Evolutionary conservation across 1,140 invertebrate genomes (phyloP).

Genomic region (Saccostrea glomerata): DNA sequence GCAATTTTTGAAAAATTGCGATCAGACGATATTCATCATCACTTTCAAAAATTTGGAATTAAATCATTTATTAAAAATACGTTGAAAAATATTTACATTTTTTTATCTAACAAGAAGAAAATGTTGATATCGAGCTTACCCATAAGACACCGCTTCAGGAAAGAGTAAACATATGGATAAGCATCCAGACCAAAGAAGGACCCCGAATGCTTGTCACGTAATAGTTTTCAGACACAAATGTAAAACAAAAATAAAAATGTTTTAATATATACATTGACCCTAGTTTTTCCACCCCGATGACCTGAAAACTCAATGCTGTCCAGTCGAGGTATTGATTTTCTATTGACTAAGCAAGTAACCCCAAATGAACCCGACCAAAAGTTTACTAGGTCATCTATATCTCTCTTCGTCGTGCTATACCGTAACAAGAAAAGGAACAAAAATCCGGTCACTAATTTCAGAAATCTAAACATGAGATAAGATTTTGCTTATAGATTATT

Average conservation of each 20-base stretch:
- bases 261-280: constrained; percentile 27
- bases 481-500: neutral
- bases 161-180: neutral
- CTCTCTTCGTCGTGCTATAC: neutral
- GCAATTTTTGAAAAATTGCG: too few relatives aligned
- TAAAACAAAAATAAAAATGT: neutral
- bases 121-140: neutral
- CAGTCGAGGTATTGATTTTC: constrained; percentile 28
- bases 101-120: neutral
- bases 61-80: neutral
- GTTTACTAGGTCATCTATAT: constrained; percentile 33
- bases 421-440: constrained; percentile 10
- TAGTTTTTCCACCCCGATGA: neutral
- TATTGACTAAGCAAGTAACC: constrained; percentile 28
- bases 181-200: neutral
- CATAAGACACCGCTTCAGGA: neutral
- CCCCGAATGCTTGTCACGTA: neutral
- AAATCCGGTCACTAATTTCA: neutral
- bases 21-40: too few relatives aligned
- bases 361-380: constrained; percentile 15
- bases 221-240: neutral
- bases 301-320: constrained; percentile 4
- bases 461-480: neutral
- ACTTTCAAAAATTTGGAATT: too few relatives aligned
- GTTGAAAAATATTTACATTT: neutral